phyloP scores from a whole-genome alignment of 2,113 vertebrate species.

The Hippocampus comes region DNA sequence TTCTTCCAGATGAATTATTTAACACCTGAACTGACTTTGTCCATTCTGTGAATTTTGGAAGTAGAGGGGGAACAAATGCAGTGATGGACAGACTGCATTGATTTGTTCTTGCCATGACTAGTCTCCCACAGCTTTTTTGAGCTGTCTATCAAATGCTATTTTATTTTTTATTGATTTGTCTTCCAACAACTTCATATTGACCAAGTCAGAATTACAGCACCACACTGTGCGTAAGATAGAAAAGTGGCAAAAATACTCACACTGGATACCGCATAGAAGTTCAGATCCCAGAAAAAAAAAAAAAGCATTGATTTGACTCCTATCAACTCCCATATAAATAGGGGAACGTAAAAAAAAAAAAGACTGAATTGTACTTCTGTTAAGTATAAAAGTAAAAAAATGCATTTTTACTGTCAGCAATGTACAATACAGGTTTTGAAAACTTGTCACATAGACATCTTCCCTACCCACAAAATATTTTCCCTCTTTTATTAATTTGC shows the following conservation, averaged over 20 bases:
- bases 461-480: no score
- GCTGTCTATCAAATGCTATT: background rate
- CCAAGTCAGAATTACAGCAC: no score
- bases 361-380: no score
- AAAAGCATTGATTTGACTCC: no score
- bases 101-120: background rate
- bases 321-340: no score
- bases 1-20: slow-evolving; percentile 36
- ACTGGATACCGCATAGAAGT: background rate
- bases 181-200: slow-evolving; percentile 8
- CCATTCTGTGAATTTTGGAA: slow-evolving; percentile 11
- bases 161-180: background rate
- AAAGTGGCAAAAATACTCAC: background rate
- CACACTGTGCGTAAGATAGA: background rate
- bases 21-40: slow-evolving; percentile 23
- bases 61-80: slow-evolving; percentile 2
- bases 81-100: slow-evolving; percentile 7
- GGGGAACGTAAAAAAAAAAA: no score
- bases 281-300: no score
- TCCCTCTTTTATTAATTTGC: no score
- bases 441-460: no score
- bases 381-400: no score
- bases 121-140: background rate
- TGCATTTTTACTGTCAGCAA: no score
- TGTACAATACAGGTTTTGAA: no score